phyloP scores from a whole-genome alignment of 1,140 invertebrate genomes.

The Zophobas morio region DNA sequence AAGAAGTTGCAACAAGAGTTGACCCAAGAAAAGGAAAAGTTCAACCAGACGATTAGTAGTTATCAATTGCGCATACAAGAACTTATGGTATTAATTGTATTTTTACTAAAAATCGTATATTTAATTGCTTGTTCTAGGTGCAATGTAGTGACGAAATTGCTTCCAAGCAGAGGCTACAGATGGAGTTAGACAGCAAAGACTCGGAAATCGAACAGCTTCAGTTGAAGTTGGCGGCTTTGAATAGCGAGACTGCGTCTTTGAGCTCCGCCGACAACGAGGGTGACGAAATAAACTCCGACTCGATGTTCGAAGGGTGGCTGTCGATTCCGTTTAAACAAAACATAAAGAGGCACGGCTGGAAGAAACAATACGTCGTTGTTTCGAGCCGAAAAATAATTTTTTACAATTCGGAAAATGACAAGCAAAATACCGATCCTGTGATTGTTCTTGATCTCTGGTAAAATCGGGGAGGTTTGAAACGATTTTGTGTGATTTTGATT shows the following conservation, averaged over 20 bases:
- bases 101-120: constrained; percentile 18
- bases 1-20: constrained; percentile 95
- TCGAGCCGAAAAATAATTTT: constrained; percentile 98
- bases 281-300: constrained; percentile 74
- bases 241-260: constrained; percentile 90
- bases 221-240: constrained; percentile 82
- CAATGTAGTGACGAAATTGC: constrained; percentile 78
- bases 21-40: constrained; percentile 95
- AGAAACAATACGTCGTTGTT: constrained; percentile 97
- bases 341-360: constrained; percentile 95
- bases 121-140: constrained; percentile 64
- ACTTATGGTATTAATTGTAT: constrained; percentile 73
- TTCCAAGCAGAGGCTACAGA: constrained; percentile 84
- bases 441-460: constrained; percentile 96
- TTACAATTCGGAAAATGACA: constrained; percentile 95
- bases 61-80: constrained; percentile 91
- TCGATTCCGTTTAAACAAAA: constrained; percentile 97
- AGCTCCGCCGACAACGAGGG: constrained; percentile 91
- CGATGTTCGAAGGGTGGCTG: constrained; percentile 95
- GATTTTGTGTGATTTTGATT: constrained; percentile 48
- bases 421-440: constrained; percentile 94
- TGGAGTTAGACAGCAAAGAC: constrained; percentile 97
- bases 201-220: constrained; percentile 95
- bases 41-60: constrained; percentile 87
- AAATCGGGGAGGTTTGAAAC: constrained; percentile 58